A percentile compares a stretch with the other conserved stretches of the same genome.
Evolutionary conservation across 2,113 vertebrate genomes (phyloP).

Genomic region (zebrafish (Danio rerio)): DNA sequence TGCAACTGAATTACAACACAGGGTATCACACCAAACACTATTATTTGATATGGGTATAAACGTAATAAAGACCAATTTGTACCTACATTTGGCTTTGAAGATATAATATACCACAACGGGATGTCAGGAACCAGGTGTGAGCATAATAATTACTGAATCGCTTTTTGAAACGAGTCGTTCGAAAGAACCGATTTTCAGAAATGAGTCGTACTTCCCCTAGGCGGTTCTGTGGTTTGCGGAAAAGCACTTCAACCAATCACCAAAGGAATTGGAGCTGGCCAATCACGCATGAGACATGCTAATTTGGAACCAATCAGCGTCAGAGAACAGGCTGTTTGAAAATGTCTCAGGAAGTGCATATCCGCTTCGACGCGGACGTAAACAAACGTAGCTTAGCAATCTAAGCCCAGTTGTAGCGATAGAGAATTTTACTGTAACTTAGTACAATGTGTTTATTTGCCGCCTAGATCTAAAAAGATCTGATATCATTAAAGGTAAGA

Average conservation of each 20-base stretch:
- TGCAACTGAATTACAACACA: neutral
- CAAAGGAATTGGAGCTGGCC: slow-evolving; percentile 26
- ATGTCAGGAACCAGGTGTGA: neutral
- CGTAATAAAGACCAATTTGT: neutral
- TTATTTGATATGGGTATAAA: neutral
- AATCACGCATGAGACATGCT: slow-evolving; percentile 51
- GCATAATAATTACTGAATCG: neutral
- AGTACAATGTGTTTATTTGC: slow-evolving; percentile 17
- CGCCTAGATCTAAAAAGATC: neutral
- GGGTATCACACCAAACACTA: neutral
- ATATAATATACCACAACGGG: neutral
- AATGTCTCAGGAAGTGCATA: slow-evolving; percentile 77
- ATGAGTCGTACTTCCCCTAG: neutral
- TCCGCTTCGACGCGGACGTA: slow-evolving; percentile 72
- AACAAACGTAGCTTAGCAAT: slow-evolving; percentile 69
- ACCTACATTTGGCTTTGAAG: neutral
- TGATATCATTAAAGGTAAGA: slow-evolving; percentile 1
- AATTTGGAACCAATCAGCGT: slow-evolving; percentile 67
- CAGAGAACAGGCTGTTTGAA: slow-evolving; percentile 70
- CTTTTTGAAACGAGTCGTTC: neutral
- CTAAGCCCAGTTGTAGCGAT: neutral
- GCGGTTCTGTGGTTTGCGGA: slow-evolving; percentile 15
- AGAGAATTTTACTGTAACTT: neutral
- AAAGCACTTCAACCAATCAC: neutral
- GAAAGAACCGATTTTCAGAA: neutral